Base-by-base conservation (phyloP, 2,113 vertebrate genomes). In the Corapipo altera region DNA sequence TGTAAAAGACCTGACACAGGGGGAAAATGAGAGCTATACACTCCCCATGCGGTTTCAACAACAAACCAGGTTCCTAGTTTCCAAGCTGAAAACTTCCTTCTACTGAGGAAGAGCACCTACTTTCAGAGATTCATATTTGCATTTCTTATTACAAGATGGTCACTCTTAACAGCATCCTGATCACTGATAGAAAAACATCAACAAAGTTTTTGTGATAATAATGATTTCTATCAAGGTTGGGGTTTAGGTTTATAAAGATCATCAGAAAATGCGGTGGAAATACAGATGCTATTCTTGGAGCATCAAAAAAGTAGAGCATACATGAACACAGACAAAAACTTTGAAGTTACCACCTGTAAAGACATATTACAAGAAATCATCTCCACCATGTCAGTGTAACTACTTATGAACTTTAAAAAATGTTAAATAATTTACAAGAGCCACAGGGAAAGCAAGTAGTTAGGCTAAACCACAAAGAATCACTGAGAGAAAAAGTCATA, bases 31-130 rank as follows among this genome's bases (percentile, higher is more conserved):
- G 57, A 89, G 37, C 23, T 27, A 2, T 55, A 35, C n/a, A 49
- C 72, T 88, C 37, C 27, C 52, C 76, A 92, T 6, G 2, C 48
- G 84, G 66, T 74, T 95, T 73, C 55, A 90, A 41, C 46, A 76
- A 74, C 33, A 9, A 83, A 86, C 6, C 37, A 73, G 27, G 62
- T 19, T 82, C 15, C 54, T 43, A 17, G 13, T 32, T 81, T 67
- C 41, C 88, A 84, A 87, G n/a, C 55, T 27, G 41, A 77, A 88
- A 95, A 61, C 19, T 75, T 95, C 61, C 24, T 76, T 43, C 58
- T 71, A 30, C 32, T 71, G 35, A 94, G 58, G 33, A 76, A 44
- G 12, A 88, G n/a, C 11, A 28, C 5, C 48, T 62, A 41, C n/a
- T 83, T 85, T 41, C 1, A 4, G 54, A 19, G 15, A 67, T 32